Conservation (phyloP, 92 coral and sea anemone species). For the Actinernus sp. region DNA sequence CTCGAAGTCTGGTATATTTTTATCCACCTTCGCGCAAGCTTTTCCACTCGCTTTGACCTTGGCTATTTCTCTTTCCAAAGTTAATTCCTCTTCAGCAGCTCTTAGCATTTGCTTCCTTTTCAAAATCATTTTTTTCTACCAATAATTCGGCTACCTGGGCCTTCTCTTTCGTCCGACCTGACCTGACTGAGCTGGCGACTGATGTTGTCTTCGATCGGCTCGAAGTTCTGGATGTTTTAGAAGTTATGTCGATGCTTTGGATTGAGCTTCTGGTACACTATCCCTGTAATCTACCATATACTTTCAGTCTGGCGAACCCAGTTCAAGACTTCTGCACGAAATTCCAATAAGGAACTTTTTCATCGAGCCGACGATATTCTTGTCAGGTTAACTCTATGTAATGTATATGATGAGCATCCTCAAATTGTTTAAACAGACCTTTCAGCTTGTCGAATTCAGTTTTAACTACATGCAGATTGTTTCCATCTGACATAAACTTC, state of each 20-base stretch:
- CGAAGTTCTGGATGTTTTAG: too few relatives aligned
- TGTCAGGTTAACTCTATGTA: too few relatives aligned
- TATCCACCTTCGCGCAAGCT: slow-evolving; percentile 20
- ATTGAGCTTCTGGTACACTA: slow-evolving; percentile 14
- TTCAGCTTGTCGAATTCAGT: slow-evolving; percentile 30
- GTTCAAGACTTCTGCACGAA: slow-evolving; percentile 19
- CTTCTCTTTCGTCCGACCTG: slow-evolving; percentile 33
- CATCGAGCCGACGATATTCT: slow-evolving; percentile 40
- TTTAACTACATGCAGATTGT: slow-evolving; percentile 46
- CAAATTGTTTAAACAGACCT: too few relatives aligned
- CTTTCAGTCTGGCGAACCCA: slow-evolving; percentile 34
- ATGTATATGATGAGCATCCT: too few relatives aligned
- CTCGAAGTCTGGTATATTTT: too few relatives aligned
- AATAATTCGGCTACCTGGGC: slow-evolving; percentile 63
- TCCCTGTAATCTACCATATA: slow-evolving; percentile 7
- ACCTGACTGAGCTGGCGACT: slow-evolving; percentile 7
- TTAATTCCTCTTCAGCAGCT: slow-evolving; percentile 50
- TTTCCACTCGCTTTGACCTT: slow-evolving; percentile 54
- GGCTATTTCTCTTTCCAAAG: slow-evolving; percentile 47
- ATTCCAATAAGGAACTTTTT: slow-evolving; percentile 26
- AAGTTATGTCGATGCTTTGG: too few relatives aligned
- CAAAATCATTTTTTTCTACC: slow-evolving; percentile 60
- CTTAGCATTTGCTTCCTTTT: slow-evolving; percentile 46
- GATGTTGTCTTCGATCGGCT: too few relatives aligned
- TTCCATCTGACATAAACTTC: slow-evolving; percentile 29